These are phyloP conservation scores for Catagonus wagneri DNA, from an alignment of 2,113 vertebrate genomes.

Conservation along the genomic window DNA sequence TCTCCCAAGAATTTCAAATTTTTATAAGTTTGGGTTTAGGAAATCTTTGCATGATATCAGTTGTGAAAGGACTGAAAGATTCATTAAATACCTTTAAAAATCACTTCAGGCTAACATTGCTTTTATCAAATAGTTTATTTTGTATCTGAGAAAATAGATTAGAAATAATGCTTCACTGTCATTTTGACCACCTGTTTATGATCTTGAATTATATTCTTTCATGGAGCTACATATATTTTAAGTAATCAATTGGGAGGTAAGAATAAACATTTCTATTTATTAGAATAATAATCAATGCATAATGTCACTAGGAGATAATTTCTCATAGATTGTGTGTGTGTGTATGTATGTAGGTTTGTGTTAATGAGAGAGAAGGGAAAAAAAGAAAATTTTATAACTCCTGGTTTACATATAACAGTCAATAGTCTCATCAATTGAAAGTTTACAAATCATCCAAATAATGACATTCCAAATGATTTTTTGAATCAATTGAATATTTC, in stretches of 20 bases:
- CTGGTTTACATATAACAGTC: background rate
- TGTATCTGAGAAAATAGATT: background rate
- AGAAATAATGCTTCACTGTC: background rate
- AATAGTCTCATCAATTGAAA: background rate
- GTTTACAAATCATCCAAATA: background rate
- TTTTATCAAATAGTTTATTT: constrained; percentile 33
- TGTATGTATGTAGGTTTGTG: background rate
- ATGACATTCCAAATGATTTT: background rate
- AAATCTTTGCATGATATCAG: background rate
- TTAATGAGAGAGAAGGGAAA: background rate
- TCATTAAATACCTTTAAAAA: background rate
- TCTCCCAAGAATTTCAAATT: background rate
- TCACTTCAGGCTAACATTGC: background rate
- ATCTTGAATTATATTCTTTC: background rate
- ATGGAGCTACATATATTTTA: background rate
- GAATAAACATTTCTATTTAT: background rate
- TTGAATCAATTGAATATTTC: background rate
- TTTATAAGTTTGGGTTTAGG: background rate
- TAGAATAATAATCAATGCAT: background rate
- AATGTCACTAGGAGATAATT: background rate
- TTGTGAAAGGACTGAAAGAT: background rate
- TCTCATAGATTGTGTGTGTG: background rate
- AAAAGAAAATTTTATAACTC: background rate
- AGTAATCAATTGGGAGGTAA: background rate
- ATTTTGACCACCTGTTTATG: background rate